A percentile compares a stretch with the other conserved stretches of the same genome.
Conservation (phyloP, 2,888 invertebrate genomes). For the Gisinianus flammeolus region DNA sequence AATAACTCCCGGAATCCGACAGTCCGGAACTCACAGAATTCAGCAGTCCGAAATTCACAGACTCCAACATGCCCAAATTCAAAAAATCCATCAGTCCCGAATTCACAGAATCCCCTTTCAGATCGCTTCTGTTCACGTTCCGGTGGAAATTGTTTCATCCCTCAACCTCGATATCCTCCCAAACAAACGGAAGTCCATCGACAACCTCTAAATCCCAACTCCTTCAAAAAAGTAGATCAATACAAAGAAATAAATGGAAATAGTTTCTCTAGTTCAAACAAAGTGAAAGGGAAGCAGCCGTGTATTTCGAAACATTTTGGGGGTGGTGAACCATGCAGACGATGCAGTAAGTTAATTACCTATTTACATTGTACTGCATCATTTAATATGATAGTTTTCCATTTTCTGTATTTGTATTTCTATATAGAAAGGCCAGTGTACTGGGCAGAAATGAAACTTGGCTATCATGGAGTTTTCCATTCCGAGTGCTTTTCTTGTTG, state of each 20-base stretch:
- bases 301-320: neutral
- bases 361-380: neutral
- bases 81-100: too few relatives aligned
- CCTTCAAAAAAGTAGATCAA: too few relatives aligned
- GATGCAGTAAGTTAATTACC: slow-evolving; percentile 44
- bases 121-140: too few relatives aligned
- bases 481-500: slow-evolving; percentile 51
- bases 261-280: neutral
- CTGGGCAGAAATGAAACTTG: slow-evolving; percentile 46
- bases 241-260: neutral
- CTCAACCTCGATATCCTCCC: neutral
- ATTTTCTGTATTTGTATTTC: too few relatives aligned
- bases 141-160: neutral
- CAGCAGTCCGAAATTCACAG: too few relatives aligned
- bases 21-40: too few relatives aligned
- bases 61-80: too few relatives aligned
- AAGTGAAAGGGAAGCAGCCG: slow-evolving; percentile 1
- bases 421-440: slow-evolving; percentile 45
- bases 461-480: slow-evolving; percentile 50
- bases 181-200: neutral
- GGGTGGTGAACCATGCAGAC: slow-evolving; percentile 44
- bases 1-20: too few relatives aligned
- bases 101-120: too few relatives aligned
- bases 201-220: neutral
- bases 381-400: too few relatives aligned